Conservation (phyloP, 2,797 vertebrate species). For the Hippocampus kuda region DNA sequence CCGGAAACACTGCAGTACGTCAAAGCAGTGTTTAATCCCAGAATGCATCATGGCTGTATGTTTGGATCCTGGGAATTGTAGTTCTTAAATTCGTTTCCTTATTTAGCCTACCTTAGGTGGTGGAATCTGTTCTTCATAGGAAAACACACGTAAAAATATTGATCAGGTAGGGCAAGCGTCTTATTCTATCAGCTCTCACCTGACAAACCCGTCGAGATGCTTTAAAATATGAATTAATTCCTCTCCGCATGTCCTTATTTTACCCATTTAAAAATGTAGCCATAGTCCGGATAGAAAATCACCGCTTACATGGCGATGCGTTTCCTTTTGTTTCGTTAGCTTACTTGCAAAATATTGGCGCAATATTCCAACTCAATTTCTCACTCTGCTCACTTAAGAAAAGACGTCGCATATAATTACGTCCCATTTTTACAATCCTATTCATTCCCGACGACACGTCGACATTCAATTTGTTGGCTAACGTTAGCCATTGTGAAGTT, state of each 20-base stretch:
- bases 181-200: slow-evolving; percentile 6
- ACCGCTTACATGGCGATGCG: slow-evolving; percentile 58
- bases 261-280: slow-evolving; percentile 5
- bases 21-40: slow-evolving; percentile 38
- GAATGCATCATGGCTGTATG: slow-evolving; percentile 8
- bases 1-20: too few species aligned
- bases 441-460: slow-evolving; percentile 13
- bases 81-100: slow-evolving; percentile 54
- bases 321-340: slow-evolving; percentile 66
- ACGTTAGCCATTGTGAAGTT: slow-evolving; percentile 27
- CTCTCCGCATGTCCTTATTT: background rate
- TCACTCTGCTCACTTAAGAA: background rate
- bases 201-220: slow-evolving; percentile 2
- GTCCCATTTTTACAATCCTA: background rate
- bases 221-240: background rate
- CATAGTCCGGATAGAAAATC: slow-evolving; percentile 24
- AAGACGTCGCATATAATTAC: background rate
- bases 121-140: slow-evolving; percentile 63
- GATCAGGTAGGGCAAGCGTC: slow-evolving; percentile 60
- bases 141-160: slow-evolving; percentile 69
- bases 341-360: slow-evolving; percentile 40
- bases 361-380: slow-evolving; percentile 6
- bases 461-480: slow-evolving; percentile 18
- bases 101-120: slow-evolving; percentile 50
- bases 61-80: slow-evolving; percentile 49